Percentiles rank a stretch among this genome's conserved stretches.
phyloP scores from a whole-genome alignment of 1,140 invertebrate genomes.

The Caenorhabditis tropicalis region DNA sequence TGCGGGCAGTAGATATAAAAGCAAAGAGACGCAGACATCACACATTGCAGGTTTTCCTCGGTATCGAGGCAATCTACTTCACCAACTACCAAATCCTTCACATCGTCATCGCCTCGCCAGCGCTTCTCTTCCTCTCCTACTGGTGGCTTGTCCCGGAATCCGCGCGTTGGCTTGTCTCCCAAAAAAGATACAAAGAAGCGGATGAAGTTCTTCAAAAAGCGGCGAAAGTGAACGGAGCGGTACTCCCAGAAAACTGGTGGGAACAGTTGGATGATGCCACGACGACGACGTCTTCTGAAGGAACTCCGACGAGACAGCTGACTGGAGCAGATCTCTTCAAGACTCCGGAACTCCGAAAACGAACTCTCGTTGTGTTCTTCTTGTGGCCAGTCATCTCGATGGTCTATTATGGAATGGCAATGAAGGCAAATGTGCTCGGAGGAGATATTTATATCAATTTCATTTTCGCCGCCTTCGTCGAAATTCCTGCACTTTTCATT shows the following conservation, averaged over 20 bases:
- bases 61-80: slow-evolving; percentile 41
- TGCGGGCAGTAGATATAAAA: not conserved
- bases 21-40: not conserved
- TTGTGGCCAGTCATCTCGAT: slow-evolving; percentile 69
- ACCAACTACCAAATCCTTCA: slow-evolving; percentile 54
- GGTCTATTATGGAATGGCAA: slow-evolving; percentile 72
- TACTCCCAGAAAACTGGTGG: slow-evolving; percentile 70
- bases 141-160: slow-evolving; percentile 72
- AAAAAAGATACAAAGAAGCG: slow-evolving; percentile 68
- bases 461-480: slow-evolving; percentile 65
- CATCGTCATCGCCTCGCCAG: slow-evolving; percentile 49
- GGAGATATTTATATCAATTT: slow-evolving; percentile 71
- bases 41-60: slow-evolving; percentile 44
- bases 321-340: slow-evolving; percentile 65
- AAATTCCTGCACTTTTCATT: slow-evolving; percentile 69
- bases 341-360: slow-evolving; percentile 63
- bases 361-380: slow-evolving; percentile 55
- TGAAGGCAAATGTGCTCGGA: slow-evolving; percentile 69
- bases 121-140: slow-evolving; percentile 53
- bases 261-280: slow-evolving; percentile 35
- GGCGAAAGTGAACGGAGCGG: slow-evolving; percentile 64
- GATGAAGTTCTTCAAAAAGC: slow-evolving; percentile 68
- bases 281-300: slow-evolving; percentile 2
- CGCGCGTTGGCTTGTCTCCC: slow-evolving; percentile 72
- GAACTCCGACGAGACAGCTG: slow-evolving; percentile 50